Base-by-base conservation (phyloP, 2,888 invertebrate genomes). In the Eurois occulta region DNA sequence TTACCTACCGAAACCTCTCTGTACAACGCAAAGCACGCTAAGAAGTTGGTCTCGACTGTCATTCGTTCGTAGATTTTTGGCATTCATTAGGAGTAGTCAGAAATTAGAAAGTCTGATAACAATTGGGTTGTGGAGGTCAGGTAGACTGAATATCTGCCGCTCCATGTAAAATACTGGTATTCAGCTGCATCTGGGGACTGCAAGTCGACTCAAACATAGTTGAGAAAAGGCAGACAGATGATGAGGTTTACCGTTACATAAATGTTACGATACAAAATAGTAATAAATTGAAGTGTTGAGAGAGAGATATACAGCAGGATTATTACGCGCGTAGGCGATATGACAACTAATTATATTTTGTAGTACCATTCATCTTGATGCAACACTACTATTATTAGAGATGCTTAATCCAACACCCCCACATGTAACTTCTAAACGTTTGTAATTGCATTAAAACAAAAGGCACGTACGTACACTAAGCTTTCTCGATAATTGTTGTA, bases 381-480 rank as follows among this genome's bases (percentile, higher is more conserved):
- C 35, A 65, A 65, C 75, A 32, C 10, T 43, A 2, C 2, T 32
- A 24, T 41, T 32, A 55, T 46, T 55, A 81, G 35, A 74, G 38
- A 38, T n/a, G n/a, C 21, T 55, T 46, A 10, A n/a, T 24, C n/a
- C 7, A 72, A 13, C n/a, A n/a, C n/a, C n/a, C 75, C 81, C 32
- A 78, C 78, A 18, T 46, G 46, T 18, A 18, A 32, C n/a, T 72
- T 72, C 8, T 46, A 74, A 80, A 35, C 11, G 71, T 18, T 70
- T 16, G 16, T 69, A 41, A 80, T 77, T 71, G 13, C 7, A n/a
- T 28, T 28, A n/a, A 24, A 81, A 74, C 38, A 81, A 81, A 73
- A 41, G 38, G 46, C n/a, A 24, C 38, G 74, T n/a, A 81, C 78
- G 16, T 52, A 7, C 24, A 18, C 24, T 21, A 5, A 70, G 8